phyloP scores from a whole-genome alignment of 2,888 invertebrate genomes.

The Anthophora plumipes region DNA sequence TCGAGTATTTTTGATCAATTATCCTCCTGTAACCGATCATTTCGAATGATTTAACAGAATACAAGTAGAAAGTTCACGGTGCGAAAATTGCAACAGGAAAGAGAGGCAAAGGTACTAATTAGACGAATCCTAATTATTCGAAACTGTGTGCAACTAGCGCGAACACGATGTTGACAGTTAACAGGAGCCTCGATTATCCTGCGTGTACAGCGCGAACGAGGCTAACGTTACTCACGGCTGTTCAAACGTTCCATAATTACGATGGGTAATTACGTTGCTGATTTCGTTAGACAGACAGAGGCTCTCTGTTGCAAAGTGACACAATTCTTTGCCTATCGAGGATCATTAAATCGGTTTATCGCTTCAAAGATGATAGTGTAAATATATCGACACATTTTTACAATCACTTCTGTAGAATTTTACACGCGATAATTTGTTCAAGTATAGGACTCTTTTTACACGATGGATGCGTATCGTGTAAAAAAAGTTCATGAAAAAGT shows the following conservation, averaged over 20 bases:
- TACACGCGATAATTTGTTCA: neutral
- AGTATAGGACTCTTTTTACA: no score
- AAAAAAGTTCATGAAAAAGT: no score
- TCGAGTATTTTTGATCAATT: constrained; percentile 33
- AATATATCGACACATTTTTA: no score
- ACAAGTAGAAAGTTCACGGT: neutral
- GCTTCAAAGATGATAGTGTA: no score
- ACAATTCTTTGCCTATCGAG: constrained; percentile 3
- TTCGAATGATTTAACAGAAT: constrained; percentile 14
- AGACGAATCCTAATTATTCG: constrained; percentile 54
- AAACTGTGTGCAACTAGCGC: constrained; percentile 15
- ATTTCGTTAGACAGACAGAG: neutral
- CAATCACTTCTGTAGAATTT: neutral
- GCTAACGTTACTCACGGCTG: constrained; percentile 38
- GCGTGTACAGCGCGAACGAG: constrained; percentile 16
- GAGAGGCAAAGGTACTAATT: constrained; percentile 48
- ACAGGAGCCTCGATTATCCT: constrained; percentile 53
- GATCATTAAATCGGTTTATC: neutral
- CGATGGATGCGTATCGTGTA: no score
- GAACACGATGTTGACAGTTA: constrained; percentile 36
- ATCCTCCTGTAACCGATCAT: constrained; percentile 1
- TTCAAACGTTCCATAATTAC: constrained; percentile 58
- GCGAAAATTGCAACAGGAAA: neutral
- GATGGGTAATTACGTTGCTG: constrained; percentile 54
- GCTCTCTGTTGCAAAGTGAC: neutral